Conservation (phyloP, 1,140 invertebrate genomes). For the Cylas formicarius region DNA sequence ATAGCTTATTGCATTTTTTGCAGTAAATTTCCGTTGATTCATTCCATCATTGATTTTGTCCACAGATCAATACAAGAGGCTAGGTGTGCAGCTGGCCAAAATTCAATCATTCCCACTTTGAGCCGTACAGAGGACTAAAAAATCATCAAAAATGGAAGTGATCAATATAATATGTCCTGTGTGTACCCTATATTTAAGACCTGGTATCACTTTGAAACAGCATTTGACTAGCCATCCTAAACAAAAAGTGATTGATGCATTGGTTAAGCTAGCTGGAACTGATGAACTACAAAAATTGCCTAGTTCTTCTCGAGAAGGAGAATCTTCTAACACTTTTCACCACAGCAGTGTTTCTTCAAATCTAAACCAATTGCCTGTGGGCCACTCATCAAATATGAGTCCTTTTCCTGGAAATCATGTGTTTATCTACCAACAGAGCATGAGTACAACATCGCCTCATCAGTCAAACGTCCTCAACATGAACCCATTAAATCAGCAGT, state of each 20-base stretch:
- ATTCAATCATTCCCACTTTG: not conserved
- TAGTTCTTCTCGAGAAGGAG: not conserved
- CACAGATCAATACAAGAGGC: constrained; percentile 32
- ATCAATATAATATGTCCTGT: constrained; percentile 60
- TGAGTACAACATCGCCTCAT: constrained; percentile 46
- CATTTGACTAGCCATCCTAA: constrained; percentile 79
- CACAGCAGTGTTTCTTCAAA: constrained; percentile 13
- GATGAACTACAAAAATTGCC: constrained; percentile 16
- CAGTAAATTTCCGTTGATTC: too few species aligned
- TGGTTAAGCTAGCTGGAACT: constrained; percentile 47
- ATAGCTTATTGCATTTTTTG: constrained; percentile 11
- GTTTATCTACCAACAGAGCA: constrained; percentile 53
- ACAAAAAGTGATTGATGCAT: constrained; percentile 76
- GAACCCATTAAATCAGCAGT: constrained; percentile 47
- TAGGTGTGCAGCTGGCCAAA: constrained; percentile 21
- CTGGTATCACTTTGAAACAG: constrained; percentile 69
- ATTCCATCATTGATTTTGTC: constrained; percentile 35
- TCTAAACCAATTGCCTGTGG: constrained; percentile 13
- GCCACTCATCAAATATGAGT: constrained; percentile 14
- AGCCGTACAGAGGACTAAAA: not conserved
- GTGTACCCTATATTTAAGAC: constrained; percentile 71
- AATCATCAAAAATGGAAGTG: constrained; percentile 26
- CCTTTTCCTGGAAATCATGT: constrained; percentile 38
- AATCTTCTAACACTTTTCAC: too few species aligned
- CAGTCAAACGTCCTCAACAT: constrained; percentile 28